phyloP scores from a whole-genome alignment of 1,140 invertebrate species.

The Apocrypta bakeri region DNA sequence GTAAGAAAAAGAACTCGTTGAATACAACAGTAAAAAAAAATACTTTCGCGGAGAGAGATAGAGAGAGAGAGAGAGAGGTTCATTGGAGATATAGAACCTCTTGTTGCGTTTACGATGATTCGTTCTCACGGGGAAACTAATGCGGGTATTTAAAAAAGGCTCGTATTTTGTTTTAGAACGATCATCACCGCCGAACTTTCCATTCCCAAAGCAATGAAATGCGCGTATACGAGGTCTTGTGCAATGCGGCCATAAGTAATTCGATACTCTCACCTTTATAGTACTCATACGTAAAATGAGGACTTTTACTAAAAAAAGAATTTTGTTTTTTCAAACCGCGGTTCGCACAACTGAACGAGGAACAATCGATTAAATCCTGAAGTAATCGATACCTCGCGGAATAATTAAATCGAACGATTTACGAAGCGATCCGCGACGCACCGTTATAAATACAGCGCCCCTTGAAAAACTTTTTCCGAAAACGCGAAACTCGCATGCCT shows the following conservation, averaged over 20 bases:
- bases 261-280: not conserved
- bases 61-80: not conserved
- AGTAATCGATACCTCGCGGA: not conserved
- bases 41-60: too few relatives aligned
- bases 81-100: not conserved
- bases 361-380: not conserved
- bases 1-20: not conserved
- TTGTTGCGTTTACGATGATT: not conserved
- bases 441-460: not conserved
- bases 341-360: not conserved
- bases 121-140: not conserved
- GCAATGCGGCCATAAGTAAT: not conserved
- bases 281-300: not conserved
- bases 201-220: not conserved
- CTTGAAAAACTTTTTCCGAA: not conserved
- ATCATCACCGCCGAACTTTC: not conserved
- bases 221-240: too few relatives aligned
- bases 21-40: not conserved
- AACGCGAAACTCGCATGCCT: not conserved
- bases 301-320: not conserved
- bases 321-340: too few relatives aligned
- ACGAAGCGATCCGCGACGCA: not conserved
- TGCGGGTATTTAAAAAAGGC: not conserved
- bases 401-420: not conserved
- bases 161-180: not conserved